Evolutionary conservation across 2,797 vertebrate species (phyloP).

Genomic region (Dipus sagitta): DNA sequence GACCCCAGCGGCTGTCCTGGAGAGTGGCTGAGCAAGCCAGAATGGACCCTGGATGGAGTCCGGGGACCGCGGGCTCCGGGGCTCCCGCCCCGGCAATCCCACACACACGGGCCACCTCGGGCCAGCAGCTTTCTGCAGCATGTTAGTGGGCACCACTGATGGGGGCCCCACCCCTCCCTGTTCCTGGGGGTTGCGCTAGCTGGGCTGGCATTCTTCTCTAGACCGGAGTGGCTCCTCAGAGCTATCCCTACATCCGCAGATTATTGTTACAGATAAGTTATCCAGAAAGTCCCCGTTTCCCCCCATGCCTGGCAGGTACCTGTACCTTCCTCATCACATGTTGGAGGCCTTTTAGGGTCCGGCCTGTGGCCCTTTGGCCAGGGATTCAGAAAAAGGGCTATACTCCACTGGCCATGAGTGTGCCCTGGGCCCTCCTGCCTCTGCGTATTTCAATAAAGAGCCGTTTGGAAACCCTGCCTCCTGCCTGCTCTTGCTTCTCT

Average conservation of each 20-base stretch:
- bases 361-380: background rate
- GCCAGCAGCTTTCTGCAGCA: slow-evolving; percentile 78
- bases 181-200: background rate
- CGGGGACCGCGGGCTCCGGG: slow-evolving; percentile 52
- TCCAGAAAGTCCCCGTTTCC: slow-evolving; percentile 46
- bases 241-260: slow-evolving; percentile 61
- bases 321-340: background rate
- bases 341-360: slow-evolving; percentile 48
- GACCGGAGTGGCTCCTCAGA: slow-evolving; percentile 26
- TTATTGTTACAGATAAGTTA: slow-evolving; percentile 82
- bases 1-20: slow-evolving; percentile 51
- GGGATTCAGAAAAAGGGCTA: slow-evolving; percentile 31
- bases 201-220: slow-evolving; percentile 53
- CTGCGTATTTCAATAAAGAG: slow-evolving; percentile 80
- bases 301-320: background rate
- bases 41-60: slow-evolving; percentile 66
- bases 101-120: background rate
- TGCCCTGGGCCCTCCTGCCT: slow-evolving; percentile 29
- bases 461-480: slow-evolving; percentile 58
- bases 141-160: slow-evolving; percentile 78
- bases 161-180: slow-evolving; percentile 6
- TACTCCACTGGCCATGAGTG: background rate
- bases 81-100: background rate
- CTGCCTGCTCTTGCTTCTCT: background rate
- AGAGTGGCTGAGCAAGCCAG: slow-evolving; percentile 77